Evolutionary conservation across 2,888 invertebrate genomes (phyloP), one percentile per base, ranked within the genome.

Genomic region (Sphinx pinastri): DNA sequence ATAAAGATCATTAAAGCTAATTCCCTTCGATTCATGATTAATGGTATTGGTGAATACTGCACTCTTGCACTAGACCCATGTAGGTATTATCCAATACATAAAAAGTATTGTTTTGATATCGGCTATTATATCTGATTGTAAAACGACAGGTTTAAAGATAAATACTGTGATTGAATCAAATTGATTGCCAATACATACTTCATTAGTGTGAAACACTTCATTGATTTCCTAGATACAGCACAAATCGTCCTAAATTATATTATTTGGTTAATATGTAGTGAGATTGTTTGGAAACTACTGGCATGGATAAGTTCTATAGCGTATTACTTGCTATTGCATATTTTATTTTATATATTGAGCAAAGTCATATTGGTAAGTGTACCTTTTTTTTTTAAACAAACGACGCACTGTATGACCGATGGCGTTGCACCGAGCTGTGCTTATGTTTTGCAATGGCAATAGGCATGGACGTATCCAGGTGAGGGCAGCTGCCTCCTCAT

Each of bases 101-200:
- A 45, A 63, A 54, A n/a, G 45, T 55, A 54, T 60, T 25, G 31
- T 45, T 63, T 69, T 54, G 45, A 19, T 63, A 69, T 67, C 59
- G 12, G 19, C 55, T 10, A 67, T 67, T 69, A 67, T 59, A 67
- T 59, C 67, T 59, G 67, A 69, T 71, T 55, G 58, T 58, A 13
- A 67, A 71, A 58, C 3, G 68, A 72, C 71, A 68, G 38, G 31
- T 0, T n/a, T 13, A n/a, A 19, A 19, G 72, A 72, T 72, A 66
- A 71, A 66, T 54, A 13, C 66, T 52, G 49, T 57, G 72, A 72
- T 72, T 71, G 68, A 72, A 63, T 69, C 63, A 49, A 66, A 63
- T 57, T 70, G 69, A 71, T 72, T 69, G 52, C 54, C 52, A 69
- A 69, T 69, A 63, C 60, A 47, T 8, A 38, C 38, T 38, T 38